Evolutionary conservation across 2,888 invertebrate species (phyloP).

Genomic region (Tanypteryx hageni): DNA sequence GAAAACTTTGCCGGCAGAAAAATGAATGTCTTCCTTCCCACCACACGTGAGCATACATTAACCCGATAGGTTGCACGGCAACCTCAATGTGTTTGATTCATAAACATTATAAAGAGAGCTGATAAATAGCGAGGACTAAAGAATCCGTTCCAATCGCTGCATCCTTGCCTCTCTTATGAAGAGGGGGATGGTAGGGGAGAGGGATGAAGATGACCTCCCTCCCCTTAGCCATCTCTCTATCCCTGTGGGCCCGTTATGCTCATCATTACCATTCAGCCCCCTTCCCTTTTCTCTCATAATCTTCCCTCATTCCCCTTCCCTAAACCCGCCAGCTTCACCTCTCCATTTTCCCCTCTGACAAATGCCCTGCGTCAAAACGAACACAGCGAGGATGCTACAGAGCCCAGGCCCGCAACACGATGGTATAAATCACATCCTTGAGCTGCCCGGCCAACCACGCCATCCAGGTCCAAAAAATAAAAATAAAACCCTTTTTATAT

Average conservation of each 20-base stretch:
- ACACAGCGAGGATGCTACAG: slow-evolving; percentile 14
- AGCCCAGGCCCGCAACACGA: slow-evolving; percentile 1
- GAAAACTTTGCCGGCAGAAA: too few relatives aligned
- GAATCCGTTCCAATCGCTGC: background rate
- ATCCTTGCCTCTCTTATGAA: background rate
- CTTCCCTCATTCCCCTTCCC: background rate
- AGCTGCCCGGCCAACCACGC: background rate
- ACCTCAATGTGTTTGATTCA: background rate
- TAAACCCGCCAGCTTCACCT: background rate
- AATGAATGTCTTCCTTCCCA: too few relatives aligned
- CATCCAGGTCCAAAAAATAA: background rate
- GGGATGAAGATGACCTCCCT: slow-evolving; percentile 10
- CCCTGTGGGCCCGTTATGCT: background rate
- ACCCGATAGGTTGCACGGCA: too few relatives aligned
- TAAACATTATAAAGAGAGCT: background rate
- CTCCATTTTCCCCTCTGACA: slow-evolving; percentile 6
- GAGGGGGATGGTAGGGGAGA: background rate
- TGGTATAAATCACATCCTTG: background rate
- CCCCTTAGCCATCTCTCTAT: background rate
- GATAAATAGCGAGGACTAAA: background rate
- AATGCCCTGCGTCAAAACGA: slow-evolving; percentile 16
- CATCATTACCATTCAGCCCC: background rate
- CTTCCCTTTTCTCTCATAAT: background rate
- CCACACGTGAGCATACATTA: too few relatives aligned
- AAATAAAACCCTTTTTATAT: background rate